phyloP scores from a whole-genome alignment of 2,113 vertebrate species.

The Andinoacara biseriatus region DNA sequence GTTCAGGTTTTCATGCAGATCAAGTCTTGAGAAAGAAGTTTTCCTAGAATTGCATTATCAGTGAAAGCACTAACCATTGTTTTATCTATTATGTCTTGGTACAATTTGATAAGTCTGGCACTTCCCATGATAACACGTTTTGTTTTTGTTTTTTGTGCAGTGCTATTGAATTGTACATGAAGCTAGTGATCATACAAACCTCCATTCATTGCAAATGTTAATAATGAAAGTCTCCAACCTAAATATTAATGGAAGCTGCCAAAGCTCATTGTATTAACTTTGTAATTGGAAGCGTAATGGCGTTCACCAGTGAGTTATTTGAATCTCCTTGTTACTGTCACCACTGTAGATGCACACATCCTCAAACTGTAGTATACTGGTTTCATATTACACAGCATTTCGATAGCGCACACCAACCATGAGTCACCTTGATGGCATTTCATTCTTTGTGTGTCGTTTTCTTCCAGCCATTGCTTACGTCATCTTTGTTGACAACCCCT shows the following conservation, averaged over 20 bases:
- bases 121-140: background rate
- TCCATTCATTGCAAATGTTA: background rate
- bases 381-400: constrained; percentile 45
- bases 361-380: background rate
- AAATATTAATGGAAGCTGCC: rapidly evolving
- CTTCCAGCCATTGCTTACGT: constrained; percentile 52
- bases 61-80: background rate
- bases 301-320: background rate
- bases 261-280: background rate
- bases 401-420: constrained; percentile 25
- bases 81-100: background rate
- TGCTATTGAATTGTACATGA: background rate
- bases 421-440: constrained; percentile 57
- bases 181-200: background rate
- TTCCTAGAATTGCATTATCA: background rate
- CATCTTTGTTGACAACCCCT: constrained; percentile 50
- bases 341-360: background rate
- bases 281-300: background rate
- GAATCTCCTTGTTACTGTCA: background rate
- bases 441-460: constrained; percentile 35
- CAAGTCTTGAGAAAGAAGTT: background rate
- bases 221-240: background rate
- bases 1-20: background rate
- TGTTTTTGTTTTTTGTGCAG: background rate
- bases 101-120: background rate